These are phyloP conservation scores for Mastomys coucha DNA, from an alignment of 2,113 vertebrate species.

Conservation along the genomic window DNA sequence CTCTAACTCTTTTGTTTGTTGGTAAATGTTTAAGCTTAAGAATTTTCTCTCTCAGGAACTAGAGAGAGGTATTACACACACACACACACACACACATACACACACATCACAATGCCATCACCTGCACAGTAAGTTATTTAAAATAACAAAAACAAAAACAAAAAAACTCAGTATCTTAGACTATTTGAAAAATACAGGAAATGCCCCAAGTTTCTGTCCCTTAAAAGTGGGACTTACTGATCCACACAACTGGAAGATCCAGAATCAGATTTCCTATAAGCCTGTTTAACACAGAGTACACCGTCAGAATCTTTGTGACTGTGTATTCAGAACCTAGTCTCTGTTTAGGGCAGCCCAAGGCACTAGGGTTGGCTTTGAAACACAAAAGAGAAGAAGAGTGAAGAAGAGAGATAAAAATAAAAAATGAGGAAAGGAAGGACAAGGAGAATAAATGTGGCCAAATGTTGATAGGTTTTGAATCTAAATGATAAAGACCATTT, in stretches of 20 bases:
- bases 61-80: background rate
- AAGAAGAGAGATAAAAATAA: too few species aligned
- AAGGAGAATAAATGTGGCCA: background rate
- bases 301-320: background rate
- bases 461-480: background rate
- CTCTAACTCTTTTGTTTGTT: background rate
- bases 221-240: background rate
- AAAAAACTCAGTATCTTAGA: background rate
- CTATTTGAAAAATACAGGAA: background rate
- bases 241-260: background rate
- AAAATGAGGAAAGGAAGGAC: fast-evolving
- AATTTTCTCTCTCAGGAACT: background rate
- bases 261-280: background rate
- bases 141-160: too few species aligned
- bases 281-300: background rate
- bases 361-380: background rate
- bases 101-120: background rate
- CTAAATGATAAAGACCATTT: fast-evolving
- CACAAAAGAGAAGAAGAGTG: background rate
- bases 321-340: fast-evolving
- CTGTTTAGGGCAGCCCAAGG: background rate
- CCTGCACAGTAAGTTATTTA: background rate
- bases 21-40: background rate
- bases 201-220: background rate
- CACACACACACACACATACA: background rate